Base-by-base conservation (phyloP, 2,888 invertebrate genomes). In the Busseola fusca region DNA sequence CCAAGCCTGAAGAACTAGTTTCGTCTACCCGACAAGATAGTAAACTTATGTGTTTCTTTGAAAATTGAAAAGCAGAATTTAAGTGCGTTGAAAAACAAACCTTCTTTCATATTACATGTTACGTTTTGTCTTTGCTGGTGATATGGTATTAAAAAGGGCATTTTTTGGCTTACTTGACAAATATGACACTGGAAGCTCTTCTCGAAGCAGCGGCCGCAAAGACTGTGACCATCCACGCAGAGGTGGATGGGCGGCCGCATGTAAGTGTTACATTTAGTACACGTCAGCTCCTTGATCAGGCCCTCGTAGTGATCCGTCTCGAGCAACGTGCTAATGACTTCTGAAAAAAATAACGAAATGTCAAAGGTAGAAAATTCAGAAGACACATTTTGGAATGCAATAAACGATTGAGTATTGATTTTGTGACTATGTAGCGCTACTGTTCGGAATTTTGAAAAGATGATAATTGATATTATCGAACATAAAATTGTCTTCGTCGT, bases 261-360 rank as follows among this genome's bases (percentile, higher is more conserved):
- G 80, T 96, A 96, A 58, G 91, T 92, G 76, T 86, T 91, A 87
- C 96, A 96, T 87, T 93, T 93, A 48, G 92, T 92, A 81, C 96
- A 96, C 64, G 96, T 95, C 78, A 96, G 84, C 50, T 96, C 96
- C 83, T 93, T 93, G 78, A 95, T 95, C 66, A 96, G 87, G 74
- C 95, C 93, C 84, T 90, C 93, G 87, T 96, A 96, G 88, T 96
- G 96, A 60, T 96, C 95, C 75, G 96, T 94, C 83, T 94, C 94
- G 69, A 96, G 89, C 54, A 96, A 87, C 50, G 93, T 93, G 80
- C 91, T 94, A 64, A 95, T 86, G 30, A 94, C 92, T 85, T 93
- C 95, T 95, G 92, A 0, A 90, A 92, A 71, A 42, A 69, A 64
- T 21, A 80, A 40, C 14, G 14, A 40, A 40, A 12, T 40, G 40